Conservation (phyloP, 1,140 invertebrate genomes). For the Agrilus planipennis region DNA sequence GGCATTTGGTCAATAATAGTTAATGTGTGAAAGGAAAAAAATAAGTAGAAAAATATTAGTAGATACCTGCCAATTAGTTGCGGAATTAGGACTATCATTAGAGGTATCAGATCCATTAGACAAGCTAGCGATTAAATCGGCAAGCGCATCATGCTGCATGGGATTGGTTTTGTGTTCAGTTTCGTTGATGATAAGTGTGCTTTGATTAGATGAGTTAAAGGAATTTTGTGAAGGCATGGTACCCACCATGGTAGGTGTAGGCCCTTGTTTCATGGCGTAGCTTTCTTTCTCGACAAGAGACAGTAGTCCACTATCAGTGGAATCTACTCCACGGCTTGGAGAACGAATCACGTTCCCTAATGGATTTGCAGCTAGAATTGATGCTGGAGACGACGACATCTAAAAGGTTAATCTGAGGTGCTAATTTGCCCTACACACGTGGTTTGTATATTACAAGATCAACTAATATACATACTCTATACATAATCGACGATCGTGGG, state of each 20-base stretch:
- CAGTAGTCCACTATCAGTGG: constrained; percentile 34
- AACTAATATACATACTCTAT: too few relatives aligned
- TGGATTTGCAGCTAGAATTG: constrained; percentile 25
- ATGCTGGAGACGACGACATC: constrained; percentile 21
- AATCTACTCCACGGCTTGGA: constrained; percentile 25
- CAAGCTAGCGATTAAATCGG: constrained; percentile 31
- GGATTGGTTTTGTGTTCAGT: too few relatives aligned
- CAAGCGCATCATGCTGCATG: constrained; percentile 27
- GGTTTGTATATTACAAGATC: too few relatives aligned
- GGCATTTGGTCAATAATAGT: too few relatives aligned
- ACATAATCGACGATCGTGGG: too few relatives aligned
- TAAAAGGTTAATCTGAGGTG: constrained; percentile 13
- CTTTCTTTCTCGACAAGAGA: constrained; percentile 35
- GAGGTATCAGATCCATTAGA: constrained; percentile 30
- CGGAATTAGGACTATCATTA: constrained; percentile 29
- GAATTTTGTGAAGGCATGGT: constrained; percentile 10
- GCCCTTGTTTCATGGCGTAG: constrained; percentile 21
- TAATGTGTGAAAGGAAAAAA: constrained; percentile 4
- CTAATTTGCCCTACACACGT: neutral
- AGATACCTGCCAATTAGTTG: constrained; percentile 35
- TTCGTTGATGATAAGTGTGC: constrained; percentile 2
- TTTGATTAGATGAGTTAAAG: constrained; percentile 7
- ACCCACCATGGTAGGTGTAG: constrained; percentile 34
- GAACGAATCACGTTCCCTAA: constrained; percentile 25
- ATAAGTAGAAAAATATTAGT: constrained; percentile 14